Evolutionary conservation across 2,797 vertebrate species (phyloP).

Genomic region (Sus cebifrons): DNA sequence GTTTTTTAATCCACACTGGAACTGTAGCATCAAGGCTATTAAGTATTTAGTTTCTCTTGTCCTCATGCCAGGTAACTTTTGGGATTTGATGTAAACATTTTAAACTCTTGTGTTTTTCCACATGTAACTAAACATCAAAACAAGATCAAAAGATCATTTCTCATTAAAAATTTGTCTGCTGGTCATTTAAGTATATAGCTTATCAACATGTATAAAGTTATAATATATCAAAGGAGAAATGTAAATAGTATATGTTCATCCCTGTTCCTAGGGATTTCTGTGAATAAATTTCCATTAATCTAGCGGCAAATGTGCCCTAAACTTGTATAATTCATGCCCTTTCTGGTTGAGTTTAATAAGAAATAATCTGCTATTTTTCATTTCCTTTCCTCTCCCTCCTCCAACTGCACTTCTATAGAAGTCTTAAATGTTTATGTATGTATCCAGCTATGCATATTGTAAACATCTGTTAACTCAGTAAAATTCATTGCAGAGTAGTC

Average conservation of each 20-base stretch:
- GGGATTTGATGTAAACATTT: slow-evolving; percentile 42
- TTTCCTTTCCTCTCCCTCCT: slow-evolving; percentile 52
- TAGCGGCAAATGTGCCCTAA: slow-evolving; percentile 57
- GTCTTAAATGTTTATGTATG: slow-evolving; percentile 72
- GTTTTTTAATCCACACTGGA: not conserved
- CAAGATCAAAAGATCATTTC: slow-evolving; percentile 65
- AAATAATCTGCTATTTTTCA: slow-evolving; percentile 70
- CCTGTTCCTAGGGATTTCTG: slow-evolving; percentile 72
- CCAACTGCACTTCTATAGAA: slow-evolving; percentile 39
- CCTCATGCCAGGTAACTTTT: not conserved
- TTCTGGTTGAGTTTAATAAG: slow-evolving; percentile 68
- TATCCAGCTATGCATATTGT: slow-evolving; percentile 66
- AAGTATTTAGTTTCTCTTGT: not conserved
- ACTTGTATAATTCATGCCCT: slow-evolving; percentile 69
- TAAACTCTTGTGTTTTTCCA: not conserved
- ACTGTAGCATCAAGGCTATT: not conserved
- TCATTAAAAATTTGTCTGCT: slow-evolving; percentile 56
- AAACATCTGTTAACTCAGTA: slow-evolving; percentile 73
- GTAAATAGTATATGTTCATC: slow-evolving; percentile 71
- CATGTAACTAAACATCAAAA: slow-evolving; percentile 59
- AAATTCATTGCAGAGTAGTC: slow-evolving; percentile 29
- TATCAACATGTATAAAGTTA: slow-evolving; percentile 63
- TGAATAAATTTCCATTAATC: slow-evolving; percentile 84
- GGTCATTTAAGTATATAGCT: slow-evolving; percentile 65
- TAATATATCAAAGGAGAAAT: slow-evolving; percentile 77